Evolutionary conservation across 1,140 invertebrate species (phyloP), one percentile per base, ranked within the genome.

Genomic region (Campoletis sonorensis): DNA sequence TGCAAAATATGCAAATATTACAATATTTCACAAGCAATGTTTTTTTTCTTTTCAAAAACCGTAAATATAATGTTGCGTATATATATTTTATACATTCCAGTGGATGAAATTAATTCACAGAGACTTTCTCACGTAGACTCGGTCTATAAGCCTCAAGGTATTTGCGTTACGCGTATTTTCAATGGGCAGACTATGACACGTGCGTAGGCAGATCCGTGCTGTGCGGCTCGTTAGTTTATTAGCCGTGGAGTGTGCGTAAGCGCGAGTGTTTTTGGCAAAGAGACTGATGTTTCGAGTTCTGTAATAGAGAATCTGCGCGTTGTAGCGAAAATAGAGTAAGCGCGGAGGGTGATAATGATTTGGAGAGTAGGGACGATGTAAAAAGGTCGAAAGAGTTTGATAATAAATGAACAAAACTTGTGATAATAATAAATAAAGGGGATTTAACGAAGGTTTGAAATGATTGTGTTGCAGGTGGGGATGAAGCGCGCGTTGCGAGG

Each of bases 401-500:
- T 33, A n/a, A n/a, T n/a, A n/a, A n/a, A n/a, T n/a, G n/a, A n/a
- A n/a, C n/a, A n/a, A n/a, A n/a, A n/a, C n/a, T n/a, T n/a, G n/a
- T n/a, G n/a, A n/a, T n/a, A n/a, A n/a, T n/a, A n/a, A n/a, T 33
- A 33, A 33, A 33, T 33, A 33, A 33, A 30, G 3, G 4, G 2
- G 10, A 70, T 16, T n/a, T 30, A 16, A 30, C 18, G 45, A 58
- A 54, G 27, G 16, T 13, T 73, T 61, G 40, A 23, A 37, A 40
- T 78, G 4, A 1, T 77, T 21, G n/a, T 67, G n/a, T 90, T 90
- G 51, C 86, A 92, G 91, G 91, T 91, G 91, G 91, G 91, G 91
- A 92, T 92, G 91, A 92, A 92, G 91, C 89, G 88, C 89, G 90
- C 87, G 88, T 90, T 87, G 89, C 90, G 87, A 91, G 91, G 90